Base-by-base conservation (phyloP, 1,140 invertebrate species). In the Tigriopus japonicus region DNA sequence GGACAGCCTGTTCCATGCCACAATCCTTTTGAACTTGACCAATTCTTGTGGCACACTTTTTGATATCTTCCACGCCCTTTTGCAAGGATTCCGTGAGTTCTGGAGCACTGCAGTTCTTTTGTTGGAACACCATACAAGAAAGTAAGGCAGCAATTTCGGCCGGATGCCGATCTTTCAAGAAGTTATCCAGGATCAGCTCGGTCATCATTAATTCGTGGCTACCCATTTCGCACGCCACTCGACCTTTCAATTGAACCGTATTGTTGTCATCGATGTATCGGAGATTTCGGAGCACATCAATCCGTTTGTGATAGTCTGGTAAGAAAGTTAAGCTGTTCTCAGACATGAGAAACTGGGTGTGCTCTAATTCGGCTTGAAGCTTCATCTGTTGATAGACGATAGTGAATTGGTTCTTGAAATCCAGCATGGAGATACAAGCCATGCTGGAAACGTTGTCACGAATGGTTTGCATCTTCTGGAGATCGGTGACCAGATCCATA, bases 221-320 rank as follows among this genome's bases (percentile, higher is more conserved):
- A 15, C 89, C 87, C 81, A 98, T 96, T 71, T 93, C 85, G 68
- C 93, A 88, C 3, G 93, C 95, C 9, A 98, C 91, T 62, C 86
- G 77, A 12, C 93, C 93, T 63, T 63, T 73, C 66, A 62, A 60
- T 59, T 17, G 76, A 80, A 78, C 83, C 73, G 76, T 76, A 66
- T 86, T 81, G 62, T 82, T 75, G 10, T 76, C 70, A 72, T 89
- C 82, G 52, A 81, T 70, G 63, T 80, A 81, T 17, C 73, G 80
- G 10, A 97, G 72, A 63, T 78, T 73, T 66, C 80, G 79, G 0
- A 98, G 70, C n/a, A 97, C 83, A 43, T 85, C 68, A 41, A 95
- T 75, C 66, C 89, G 78, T 64, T 82, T 81, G 64, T 84, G 76
- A 71, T 95, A 97, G 66, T 97, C 91, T 0, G 86, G 85, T 71